Evolutionary conservation across 2,113 vertebrate species (phyloP), one percentile per base, ranked within the genome.

Genomic region (Cathartes aura): DNA sequence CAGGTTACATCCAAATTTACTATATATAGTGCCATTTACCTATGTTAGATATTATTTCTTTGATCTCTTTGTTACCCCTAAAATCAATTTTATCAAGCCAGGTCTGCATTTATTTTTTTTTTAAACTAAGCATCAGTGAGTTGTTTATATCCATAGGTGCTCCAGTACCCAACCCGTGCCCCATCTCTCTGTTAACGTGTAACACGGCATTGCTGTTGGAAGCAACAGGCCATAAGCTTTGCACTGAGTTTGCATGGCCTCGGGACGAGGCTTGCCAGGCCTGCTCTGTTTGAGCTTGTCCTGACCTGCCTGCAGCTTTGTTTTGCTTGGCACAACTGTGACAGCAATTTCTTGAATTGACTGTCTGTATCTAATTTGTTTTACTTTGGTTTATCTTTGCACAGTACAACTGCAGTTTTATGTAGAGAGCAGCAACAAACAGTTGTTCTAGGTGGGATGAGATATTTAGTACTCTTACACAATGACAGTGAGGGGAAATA

Each of bases 351-450:
- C n/a, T 76, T 7, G 6, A 89, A 50, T 5, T 53, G n/a, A 34
- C 26, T 62, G 24, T 20, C 22, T 74, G 19, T 55, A 7, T 48
- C n/a, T 30, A 8, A 36, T 43, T 62, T 38, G 21, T 27, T 87
- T 64, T 50, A 26, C 1, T 38, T 42, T n/a, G 2, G 0, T 81
- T 73, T 32, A 7, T 43, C 42, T 26, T 26, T 50, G 67, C 0
- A 17, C 50, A 53, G 56, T 30, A 34, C 15, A 70, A 20, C 45
- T 7, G 1, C 62, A 27, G 32, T 6, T 45, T 67, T 40, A 17
- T 3, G 4, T 11, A 14, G 50, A n/a, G 5, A 90, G 32, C 22
- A 59, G 66, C 27, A 63, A 18, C 34, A 48, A 74, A 12, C 9
- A 12, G 26, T n/a, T 56, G 16, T 29, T 88, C 6, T 15, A 3